Evolutionary conservation across 1,140 invertebrate genomes (phyloP).

Genomic region (Mercenaria mercenaria): DNA sequence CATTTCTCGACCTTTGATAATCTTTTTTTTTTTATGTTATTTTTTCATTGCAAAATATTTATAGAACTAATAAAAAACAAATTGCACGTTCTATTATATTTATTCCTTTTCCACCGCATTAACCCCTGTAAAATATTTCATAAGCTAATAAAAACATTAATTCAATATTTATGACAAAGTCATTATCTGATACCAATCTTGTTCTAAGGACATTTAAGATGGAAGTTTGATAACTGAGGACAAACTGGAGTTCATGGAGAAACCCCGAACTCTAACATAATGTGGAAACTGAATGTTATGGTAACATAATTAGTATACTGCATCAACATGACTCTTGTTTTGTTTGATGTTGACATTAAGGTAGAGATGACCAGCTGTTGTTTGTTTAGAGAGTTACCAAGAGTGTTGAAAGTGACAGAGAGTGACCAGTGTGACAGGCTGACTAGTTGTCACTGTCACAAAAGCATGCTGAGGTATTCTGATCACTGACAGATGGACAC

Average conservation of each 20-base stretch:
- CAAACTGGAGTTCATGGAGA: background rate
- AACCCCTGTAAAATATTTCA: background rate
- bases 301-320: slow-evolving; percentile 1
- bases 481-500: background rate
- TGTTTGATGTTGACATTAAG: slow-evolving; percentile 3
- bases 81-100: too few relatives aligned
- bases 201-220: background rate
- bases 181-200: background rate
- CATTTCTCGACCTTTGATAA: too few relatives aligned
- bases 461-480: background rate
- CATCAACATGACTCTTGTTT: background rate
- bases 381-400: too few relatives aligned
- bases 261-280: background rate
- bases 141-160: background rate
- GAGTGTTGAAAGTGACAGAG: background rate
- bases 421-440: background rate
- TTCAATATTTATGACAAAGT: background rate
- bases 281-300: background rate
- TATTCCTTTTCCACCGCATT: background rate
- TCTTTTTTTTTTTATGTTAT: too few relatives aligned
- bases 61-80: too few relatives aligned
- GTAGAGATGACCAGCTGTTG: background rate
- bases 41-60: too few relatives aligned
- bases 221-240: background rate
- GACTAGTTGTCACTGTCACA: background rate